Conservation (phyloP, 2,888 invertebrate genomes). For the Zele albiditarsus region DNA sequence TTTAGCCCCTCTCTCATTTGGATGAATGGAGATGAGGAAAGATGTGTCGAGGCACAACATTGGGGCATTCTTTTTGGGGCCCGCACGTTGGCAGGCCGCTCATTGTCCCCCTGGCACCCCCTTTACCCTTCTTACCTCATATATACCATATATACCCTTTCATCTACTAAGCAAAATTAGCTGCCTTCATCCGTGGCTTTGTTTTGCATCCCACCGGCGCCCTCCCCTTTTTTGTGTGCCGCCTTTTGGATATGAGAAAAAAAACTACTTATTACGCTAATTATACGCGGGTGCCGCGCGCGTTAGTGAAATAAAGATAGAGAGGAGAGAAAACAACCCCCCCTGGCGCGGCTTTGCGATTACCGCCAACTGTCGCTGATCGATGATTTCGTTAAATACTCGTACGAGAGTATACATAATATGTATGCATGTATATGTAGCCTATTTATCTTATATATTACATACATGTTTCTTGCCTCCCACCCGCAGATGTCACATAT, state of each 20-base stretch:
- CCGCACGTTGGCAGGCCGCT: slow-evolving; percentile 53
- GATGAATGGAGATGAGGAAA: slow-evolving; percentile 67
- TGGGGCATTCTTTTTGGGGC: slow-evolving; percentile 45
- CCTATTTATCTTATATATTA: slow-evolving; percentile 14
- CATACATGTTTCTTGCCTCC: slow-evolving; percentile 22
- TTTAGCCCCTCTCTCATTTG: slow-evolving; percentile 37
- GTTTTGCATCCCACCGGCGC: slow-evolving; percentile 65
- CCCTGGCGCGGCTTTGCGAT: slow-evolving; percentile 58
- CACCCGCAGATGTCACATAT: slow-evolving; percentile 31
- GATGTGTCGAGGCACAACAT: slow-evolving; percentile 57
- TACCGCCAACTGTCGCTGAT: slow-evolving; percentile 66
- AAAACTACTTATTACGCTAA: slow-evolving; percentile 72
- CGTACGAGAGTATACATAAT: neutral
- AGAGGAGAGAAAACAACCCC: slow-evolving; percentile 43
- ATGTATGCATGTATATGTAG: neutral
- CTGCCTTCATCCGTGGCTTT: slow-evolving; percentile 66
- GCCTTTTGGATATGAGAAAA: slow-evolving; percentile 42
- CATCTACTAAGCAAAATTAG: slow-evolving; percentile 61
- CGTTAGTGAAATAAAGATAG: slow-evolving; percentile 48
- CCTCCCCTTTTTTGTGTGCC: slow-evolving; percentile 35
- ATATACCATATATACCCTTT: neutral
- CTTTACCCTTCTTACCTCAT: neutral
- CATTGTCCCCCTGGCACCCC: slow-evolving; percentile 53
- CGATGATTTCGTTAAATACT: slow-evolving; percentile 42
- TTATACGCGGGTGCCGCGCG: slow-evolving; percentile 66